Conservation (phyloP, 2,113 vertebrate species). For the Camelus dromedarius region DNA sequence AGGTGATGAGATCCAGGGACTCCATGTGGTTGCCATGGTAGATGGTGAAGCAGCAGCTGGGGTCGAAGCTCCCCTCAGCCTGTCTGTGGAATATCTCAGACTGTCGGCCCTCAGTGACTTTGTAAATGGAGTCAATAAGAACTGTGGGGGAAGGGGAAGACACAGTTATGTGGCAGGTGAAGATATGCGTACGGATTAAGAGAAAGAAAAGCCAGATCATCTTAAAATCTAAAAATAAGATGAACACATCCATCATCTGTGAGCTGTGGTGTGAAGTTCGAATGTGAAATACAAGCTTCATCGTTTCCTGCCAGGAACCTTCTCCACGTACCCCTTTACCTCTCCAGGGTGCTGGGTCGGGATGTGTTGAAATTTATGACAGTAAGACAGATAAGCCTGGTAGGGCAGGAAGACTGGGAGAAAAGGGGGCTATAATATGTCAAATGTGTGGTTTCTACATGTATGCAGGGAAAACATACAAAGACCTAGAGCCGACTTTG, state of each 20-base stretch:
- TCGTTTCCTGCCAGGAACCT: background rate
- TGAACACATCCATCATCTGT: background rate
- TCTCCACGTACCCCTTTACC: background rate
- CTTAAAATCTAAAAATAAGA: background rate
- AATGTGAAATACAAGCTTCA: background rate
- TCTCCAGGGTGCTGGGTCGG: background rate
- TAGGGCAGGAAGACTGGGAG: background rate
- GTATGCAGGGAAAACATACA: background rate
- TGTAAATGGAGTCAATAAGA: constrained; percentile 98
- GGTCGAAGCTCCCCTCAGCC: constrained; percentile 94
- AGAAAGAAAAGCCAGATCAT: background rate
- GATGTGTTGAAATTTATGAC: background rate
- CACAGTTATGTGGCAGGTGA: background rate
- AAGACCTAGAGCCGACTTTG: background rate
- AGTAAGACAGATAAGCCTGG: background rate
- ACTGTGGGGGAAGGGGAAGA: constrained; percentile 85
- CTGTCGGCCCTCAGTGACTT: constrained; percentile 96
- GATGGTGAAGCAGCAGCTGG: constrained; percentile 96
- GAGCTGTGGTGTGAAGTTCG: background rate
- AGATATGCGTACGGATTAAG: background rate
- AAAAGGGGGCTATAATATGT: background rate
- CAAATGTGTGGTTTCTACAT: background rate
- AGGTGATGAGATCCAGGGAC: constrained; percentile 95
- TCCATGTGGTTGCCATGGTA: constrained; percentile 99
- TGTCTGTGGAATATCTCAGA: constrained; percentile 97